Percentiles rank a stretch among this genome's conserved stretches.
phyloP scores from a whole-genome alignment of 2,113 vertebrate species.

The Mola mola region DNA sequence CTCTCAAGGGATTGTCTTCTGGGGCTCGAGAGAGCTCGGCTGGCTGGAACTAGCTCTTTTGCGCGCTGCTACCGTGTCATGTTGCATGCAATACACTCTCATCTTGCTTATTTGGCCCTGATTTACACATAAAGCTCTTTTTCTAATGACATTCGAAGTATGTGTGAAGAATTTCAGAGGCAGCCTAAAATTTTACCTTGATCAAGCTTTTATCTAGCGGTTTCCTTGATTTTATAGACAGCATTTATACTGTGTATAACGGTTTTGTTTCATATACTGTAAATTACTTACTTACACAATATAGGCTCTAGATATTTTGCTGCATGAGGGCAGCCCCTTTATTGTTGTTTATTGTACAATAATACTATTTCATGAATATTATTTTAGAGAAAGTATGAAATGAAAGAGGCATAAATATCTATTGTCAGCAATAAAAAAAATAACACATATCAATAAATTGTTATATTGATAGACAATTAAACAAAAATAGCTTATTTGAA shows the following conservation, averaged over 20 bases:
- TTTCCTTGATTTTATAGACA: background rate
- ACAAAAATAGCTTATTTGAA: slow-evolving; percentile 64
- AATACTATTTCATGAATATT: too few relatives aligned
- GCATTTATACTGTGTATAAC: background rate
- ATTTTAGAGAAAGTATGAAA: too few relatives aligned
- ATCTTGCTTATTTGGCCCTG: slow-evolving; percentile 27
- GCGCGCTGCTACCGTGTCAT: slow-evolving; percentile 63
- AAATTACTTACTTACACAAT: too few relatives aligned
- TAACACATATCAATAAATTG: background rate
- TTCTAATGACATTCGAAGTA: slow-evolving; percentile 10
- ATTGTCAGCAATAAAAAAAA: too few relatives aligned
- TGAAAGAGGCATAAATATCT: too few relatives aligned
- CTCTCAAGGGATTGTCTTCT: slow-evolving; percentile 74
- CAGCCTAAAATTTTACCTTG: too few relatives aligned
- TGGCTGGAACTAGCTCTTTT: slow-evolving; percentile 58
- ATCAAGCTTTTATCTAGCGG: too few relatives aligned
- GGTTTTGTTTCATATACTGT: too few relatives aligned
- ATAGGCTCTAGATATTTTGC: too few relatives aligned
- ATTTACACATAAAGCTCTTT: slow-evolving; percentile 20
- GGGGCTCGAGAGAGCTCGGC: slow-evolving; percentile 65
- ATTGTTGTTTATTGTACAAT: too few relatives aligned
- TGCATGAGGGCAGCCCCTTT: too few relatives aligned
- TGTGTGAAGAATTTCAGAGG: background rate
- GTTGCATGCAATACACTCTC: slow-evolving; percentile 33
- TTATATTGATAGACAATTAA: slow-evolving; percentile 24